Base-by-base conservation (phyloP, 1,140 invertebrate genomes). In the Cyphomyrmex costatus region DNA sequence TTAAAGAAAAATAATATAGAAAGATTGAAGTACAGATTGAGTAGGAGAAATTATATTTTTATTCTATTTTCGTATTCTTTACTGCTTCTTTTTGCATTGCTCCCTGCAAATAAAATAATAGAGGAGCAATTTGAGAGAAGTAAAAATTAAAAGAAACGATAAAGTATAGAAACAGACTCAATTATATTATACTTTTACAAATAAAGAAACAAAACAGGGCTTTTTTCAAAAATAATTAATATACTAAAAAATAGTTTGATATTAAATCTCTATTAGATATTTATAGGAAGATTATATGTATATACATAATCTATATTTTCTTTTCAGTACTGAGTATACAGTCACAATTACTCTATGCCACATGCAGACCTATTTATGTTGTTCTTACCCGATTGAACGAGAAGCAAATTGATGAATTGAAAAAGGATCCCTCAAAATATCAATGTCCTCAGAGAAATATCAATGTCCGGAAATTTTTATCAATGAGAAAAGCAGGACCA, bases 341-440 rank as follows among this genome's bases (percentile, higher is more conserved):
- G 30, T 93, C 95, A 4, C 95, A 95, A 80, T 84, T 95, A 53
- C 71, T 95, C 53, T 94, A 93, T 63, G 84, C 93, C 56, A 82
- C 93, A 7, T 95, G 95, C 88, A 94, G 94, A 87, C 94, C 95
- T 53, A 94, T 95, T 51, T 94, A 93, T 27, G 95, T 96, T 10
- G 88, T 93, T 51, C 80, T 96, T 68, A 94, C 95, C 27, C 94
- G 93, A 61, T 88, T 95, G 24, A 93, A 90, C 3, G 86, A 93
- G 3, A 89, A 93, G 24, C 91, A 94, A 70, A 89, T 95, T 19
- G 92, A 92, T 46, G 92, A 94, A 58, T 86, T 95, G 19, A 93
- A 93, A 68, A 80, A 73, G 60, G 86, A 94, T 76, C 92, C 93
- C 0, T 76, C 86, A 1, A 93, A 93, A 83, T 94, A 93, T 71